A percentile compares a stretch with the other conserved stretches of the same genome.
Evolutionary conservation across 2,113 vertebrate species (phyloP).

Genomic region (Microtus montanus): DNA sequence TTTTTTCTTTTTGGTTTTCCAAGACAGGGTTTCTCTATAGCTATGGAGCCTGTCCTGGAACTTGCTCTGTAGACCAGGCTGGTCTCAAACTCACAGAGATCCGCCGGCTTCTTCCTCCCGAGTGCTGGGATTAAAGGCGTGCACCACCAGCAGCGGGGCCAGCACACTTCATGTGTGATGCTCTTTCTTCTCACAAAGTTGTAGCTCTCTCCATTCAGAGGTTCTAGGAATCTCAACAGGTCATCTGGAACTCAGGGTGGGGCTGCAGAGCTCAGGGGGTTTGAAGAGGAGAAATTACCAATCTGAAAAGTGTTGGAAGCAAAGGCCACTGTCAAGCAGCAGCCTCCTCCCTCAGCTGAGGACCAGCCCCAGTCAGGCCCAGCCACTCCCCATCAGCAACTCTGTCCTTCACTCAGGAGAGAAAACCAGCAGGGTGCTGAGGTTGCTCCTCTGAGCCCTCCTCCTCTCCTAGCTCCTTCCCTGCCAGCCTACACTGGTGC

Average conservation of each 20-base stretch:
- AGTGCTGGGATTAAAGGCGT: too few species aligned
- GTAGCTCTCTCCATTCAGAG: not conserved
- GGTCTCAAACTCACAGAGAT: too few species aligned
- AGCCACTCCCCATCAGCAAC: too few species aligned
- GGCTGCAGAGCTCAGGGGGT: not conserved
- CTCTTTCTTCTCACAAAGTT: not conserved
- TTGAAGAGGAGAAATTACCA: not conserved
- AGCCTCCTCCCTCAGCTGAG: not conserved
- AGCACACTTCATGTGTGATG: not conserved
- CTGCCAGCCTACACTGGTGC: not conserved
- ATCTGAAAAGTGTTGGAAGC: not conserved
- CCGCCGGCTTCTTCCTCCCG: too few species aligned
- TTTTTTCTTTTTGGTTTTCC: too few species aligned
- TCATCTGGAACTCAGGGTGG: not conserved
- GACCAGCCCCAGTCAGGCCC: not conserved
- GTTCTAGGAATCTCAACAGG: not conserved
- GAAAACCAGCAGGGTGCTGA: not conserved
- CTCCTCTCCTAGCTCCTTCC: not conserved
- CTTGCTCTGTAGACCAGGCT: too few species aligned
- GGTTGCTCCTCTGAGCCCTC: not conserved
- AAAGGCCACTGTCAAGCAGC: not conserved
- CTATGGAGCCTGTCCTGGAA: too few species aligned
- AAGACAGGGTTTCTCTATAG: too few species aligned
- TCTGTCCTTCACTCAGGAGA: not conserved
- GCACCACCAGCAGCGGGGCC: too few species aligned